phyloP scores from a whole-genome alignment of 2,797 vertebrate species.

The Leucoraja ocellata region DNA sequence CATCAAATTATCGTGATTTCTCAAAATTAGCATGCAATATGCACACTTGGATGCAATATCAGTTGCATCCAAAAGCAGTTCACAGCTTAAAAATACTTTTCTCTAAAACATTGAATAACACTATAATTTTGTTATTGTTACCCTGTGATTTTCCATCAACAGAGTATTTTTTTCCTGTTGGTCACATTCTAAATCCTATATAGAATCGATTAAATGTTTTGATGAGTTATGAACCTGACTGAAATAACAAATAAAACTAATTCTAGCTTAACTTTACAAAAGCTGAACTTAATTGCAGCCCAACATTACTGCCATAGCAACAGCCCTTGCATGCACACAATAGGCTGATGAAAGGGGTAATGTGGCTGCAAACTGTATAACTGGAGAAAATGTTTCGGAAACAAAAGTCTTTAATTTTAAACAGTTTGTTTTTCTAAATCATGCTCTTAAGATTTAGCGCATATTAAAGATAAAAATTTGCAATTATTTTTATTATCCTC shows the following conservation, averaged over 20 bases:
- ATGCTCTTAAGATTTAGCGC: not conserved
- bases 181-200: constrained; percentile 15
- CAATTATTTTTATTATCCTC: constrained; percentile 21
- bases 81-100: not conserved
- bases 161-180: not conserved
- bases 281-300: constrained; percentile 31
- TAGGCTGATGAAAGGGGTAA: constrained; percentile 34
- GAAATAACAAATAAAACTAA: constrained; percentile 38
- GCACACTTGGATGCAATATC: not conserved
- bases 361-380: constrained; percentile 24
- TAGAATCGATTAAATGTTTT: constrained; percentile 26
- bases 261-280: constrained; percentile 37
- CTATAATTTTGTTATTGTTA: constrained; percentile 1
- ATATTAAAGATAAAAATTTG: constrained; percentile 33
- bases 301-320: constrained; percentile 39
- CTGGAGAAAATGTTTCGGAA: constrained; percentile 11
- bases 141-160: not conserved
- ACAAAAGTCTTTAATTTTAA: constrained; percentile 26
- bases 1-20: not conserved
- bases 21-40: constrained; percentile 14
- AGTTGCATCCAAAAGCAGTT: not conserved
- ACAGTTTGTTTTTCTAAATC: constrained; percentile 18
- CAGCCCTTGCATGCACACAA: constrained; percentile 33
- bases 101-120: not conserved
- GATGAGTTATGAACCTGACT: constrained; percentile 32